phyloP scores from a whole-genome alignment of 2,797 vertebrate genomes.

The Falco cherrug region DNA sequence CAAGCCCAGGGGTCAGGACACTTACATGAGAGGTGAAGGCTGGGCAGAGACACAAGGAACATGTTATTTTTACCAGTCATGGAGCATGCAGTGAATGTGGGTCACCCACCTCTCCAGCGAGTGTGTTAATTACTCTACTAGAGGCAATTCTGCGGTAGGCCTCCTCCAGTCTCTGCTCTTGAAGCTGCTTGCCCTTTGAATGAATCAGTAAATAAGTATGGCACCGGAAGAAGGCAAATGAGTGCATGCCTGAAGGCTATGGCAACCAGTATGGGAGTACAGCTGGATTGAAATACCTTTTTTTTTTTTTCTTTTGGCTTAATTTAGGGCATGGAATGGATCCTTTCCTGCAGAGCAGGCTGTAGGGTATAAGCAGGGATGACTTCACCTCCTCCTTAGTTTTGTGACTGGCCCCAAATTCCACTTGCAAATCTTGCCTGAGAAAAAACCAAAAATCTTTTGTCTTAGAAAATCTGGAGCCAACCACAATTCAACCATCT shows the following conservation, averaged over 20 bases:
- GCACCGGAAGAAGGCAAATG: neutral
- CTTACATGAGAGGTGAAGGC: neutral
- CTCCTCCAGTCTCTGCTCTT: neutral
- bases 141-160: neutral
- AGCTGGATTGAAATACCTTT: neutral
- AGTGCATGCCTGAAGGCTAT: neutral
- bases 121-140: neutral
- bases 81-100: neutral
- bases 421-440: neutral
- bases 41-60: neutral
- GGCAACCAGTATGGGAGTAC: neutral
- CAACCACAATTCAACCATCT: neutral
- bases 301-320: neutral
- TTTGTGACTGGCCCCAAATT: neutral
- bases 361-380: neutral
- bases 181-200: neutral
- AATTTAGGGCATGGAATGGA: neutral
- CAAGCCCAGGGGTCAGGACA: neutral
- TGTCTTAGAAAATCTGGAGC: neutral
- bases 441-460: neutral
- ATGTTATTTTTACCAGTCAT: neutral
- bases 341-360: neutral
- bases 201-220: neutral
- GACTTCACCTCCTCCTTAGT: constrained; percentile 6
- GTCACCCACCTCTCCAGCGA: neutral